Conservation (phyloP, 2,113 vertebrate species). For the Nothobranchius kuhntae region DNA sequence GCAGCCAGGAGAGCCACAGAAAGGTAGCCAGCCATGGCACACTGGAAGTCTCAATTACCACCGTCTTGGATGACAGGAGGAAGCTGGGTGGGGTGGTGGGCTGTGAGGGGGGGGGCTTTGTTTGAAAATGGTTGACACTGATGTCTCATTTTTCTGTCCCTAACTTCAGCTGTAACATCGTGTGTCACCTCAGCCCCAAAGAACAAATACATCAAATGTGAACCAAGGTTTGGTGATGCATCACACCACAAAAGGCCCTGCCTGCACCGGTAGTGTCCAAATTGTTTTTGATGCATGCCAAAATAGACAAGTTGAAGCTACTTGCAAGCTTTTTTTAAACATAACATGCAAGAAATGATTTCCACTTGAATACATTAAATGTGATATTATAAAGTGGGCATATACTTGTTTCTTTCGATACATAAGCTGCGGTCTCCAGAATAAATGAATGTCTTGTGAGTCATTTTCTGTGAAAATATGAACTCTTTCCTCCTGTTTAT, state of each 20-base stretch:
- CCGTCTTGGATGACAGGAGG: slow-evolving; percentile 76
- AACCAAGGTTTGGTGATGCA: slow-evolving; percentile 52
- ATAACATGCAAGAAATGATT: too few species aligned
- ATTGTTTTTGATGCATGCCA: too few species aligned
- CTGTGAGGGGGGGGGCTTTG: slow-evolving; percentile 41
- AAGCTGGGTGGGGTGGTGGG: slow-evolving; percentile 47
- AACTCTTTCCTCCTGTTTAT: too few species aligned
- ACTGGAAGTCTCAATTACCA: slow-evolving; percentile 90
- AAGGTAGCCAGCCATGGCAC: slow-evolving; percentile 82
- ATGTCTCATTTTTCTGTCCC: slow-evolving; percentile 68
- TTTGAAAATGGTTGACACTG: slow-evolving; percentile 75
- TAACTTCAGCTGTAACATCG: slow-evolving; percentile 71
- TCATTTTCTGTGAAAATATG: too few species aligned
- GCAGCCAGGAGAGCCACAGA: slow-evolving; percentile 80
- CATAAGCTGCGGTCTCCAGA: too few species aligned
- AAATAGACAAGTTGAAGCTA: too few species aligned
- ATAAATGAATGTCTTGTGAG: too few species aligned
- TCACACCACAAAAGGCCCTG: slow-evolving; percentile 17
- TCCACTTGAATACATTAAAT: too few species aligned
- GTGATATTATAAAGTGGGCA: too few species aligned
- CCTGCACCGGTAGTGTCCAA: too few species aligned
- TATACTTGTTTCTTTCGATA: too few species aligned
- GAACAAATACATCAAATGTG: slow-evolving; percentile 66
- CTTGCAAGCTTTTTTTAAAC: too few species aligned
- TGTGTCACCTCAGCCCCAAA: slow-evolving; percentile 70